Conservation (phyloP, 2,797 vertebrate genomes). For the Sphenodon punctatus region DNA sequence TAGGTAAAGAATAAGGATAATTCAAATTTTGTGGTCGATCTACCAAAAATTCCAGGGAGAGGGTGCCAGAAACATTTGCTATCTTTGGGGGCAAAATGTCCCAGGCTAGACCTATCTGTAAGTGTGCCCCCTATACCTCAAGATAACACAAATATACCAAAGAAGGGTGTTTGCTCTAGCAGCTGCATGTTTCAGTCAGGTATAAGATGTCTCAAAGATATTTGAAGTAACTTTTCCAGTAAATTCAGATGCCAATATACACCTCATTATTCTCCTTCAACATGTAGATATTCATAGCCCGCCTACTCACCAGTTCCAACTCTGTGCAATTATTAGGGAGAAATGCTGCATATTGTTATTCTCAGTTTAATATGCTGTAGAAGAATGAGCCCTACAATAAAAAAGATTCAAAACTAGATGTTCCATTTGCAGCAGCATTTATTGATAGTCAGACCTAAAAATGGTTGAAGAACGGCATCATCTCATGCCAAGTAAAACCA, state of each 20-base stretch:
- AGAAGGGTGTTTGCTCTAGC: neutral
- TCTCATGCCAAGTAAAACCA: constrained; percentile 44
- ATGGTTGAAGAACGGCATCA: constrained; percentile 41
- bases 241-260: neutral
- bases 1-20: no score
- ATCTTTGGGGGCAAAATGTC: no score
- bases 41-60: no score
- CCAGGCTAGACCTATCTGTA: no score
- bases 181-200: constrained; percentile 9
- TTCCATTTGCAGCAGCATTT: constrained; percentile 33
- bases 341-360: neutral
- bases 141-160: neutral
- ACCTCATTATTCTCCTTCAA: neutral
- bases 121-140: no score
- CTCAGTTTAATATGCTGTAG: neutral
- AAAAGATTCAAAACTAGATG: neutral
- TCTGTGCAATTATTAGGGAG: neutral
- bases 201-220: neutral
- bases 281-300: neutral
- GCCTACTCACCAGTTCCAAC: neutral
- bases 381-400: neutral
- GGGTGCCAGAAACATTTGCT: no score
- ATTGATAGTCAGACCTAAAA: neutral
- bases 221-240: neutral
- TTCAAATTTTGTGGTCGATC: no score